Evolutionary conservation across 2,888 invertebrate species (phyloP).

Genomic region (Druceiella hillmani): DNA sequence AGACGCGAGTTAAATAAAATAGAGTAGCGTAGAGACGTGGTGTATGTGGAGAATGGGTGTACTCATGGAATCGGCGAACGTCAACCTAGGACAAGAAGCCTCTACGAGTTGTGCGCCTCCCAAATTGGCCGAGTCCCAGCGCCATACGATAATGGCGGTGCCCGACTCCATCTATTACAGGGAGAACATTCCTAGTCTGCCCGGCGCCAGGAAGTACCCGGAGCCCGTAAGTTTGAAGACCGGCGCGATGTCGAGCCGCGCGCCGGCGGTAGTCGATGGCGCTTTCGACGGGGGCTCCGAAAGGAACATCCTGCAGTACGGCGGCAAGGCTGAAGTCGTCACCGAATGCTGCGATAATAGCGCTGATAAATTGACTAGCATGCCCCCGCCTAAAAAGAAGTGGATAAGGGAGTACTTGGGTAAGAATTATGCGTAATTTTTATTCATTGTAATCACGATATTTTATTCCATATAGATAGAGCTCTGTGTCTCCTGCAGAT

Average conservation of each 20-base stretch:
- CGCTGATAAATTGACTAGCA: constrained; percentile 23
- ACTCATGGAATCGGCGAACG: constrained; percentile 47
- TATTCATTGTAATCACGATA: too few species aligned
- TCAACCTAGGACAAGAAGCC: constrained; percentile 40
- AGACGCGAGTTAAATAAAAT: not conserved
- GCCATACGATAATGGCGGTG: constrained; percentile 2
- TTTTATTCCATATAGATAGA: too few species aligned
- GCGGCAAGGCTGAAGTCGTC: constrained; percentile 2
- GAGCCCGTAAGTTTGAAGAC: not conserved
- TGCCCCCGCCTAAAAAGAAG: constrained; percentile 66
- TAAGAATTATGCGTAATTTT: constrained; percentile 33
- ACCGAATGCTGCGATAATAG: not conserved
- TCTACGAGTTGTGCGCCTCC: constrained; percentile 23
- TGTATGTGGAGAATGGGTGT: constrained; percentile 43
- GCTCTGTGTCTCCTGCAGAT: too few species aligned
- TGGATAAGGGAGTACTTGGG: constrained; percentile 66
- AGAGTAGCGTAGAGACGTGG: not conserved
- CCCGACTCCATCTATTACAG: constrained; percentile 35
- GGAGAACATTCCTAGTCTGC: constrained; percentile 31
- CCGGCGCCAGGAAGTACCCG: constrained; percentile 3
- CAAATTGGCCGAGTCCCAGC: constrained; percentile 8
- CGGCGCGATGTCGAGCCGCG: not conserved
- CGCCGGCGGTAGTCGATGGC: constrained; percentile 4
- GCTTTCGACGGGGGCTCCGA: constrained; percentile 4
- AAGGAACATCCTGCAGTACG: constrained; percentile 19